Conservation (phyloP, 2,113 vertebrate genomes). For the Herpailurus yagouaroundi region DNA sequence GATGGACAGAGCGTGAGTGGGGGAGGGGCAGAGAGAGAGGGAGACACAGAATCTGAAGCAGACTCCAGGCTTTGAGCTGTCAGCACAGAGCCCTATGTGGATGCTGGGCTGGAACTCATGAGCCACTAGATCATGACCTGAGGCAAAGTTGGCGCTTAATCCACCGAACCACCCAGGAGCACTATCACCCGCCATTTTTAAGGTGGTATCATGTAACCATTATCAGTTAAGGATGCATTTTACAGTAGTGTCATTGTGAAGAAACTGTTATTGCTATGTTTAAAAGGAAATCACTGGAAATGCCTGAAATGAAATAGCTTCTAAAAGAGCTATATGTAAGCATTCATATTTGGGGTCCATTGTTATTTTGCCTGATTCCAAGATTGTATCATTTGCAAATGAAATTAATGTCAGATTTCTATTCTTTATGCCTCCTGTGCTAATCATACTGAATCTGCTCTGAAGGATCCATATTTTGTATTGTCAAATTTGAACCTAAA, state of each 20-base stretch:
- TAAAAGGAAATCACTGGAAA: background rate
- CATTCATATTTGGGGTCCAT: background rate
- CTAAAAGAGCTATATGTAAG: background rate
- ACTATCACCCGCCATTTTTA: background rate
- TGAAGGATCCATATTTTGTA: conserved; percentile 71
- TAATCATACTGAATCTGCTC: conserved; percentile 45
- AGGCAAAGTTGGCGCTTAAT: too few species aligned
- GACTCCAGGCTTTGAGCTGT: too few species aligned
- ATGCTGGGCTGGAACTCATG: too few species aligned
- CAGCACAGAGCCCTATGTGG: too few species aligned
- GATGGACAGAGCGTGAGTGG: too few species aligned
- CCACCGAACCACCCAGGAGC: too few species aligned
- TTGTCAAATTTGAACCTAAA: conserved; percentile 76
- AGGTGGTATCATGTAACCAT: background rate
- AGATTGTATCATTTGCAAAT: conserved; percentile 15
- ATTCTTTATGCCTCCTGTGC: background rate
- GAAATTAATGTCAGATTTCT: conserved; percentile 12
- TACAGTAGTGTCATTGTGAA: background rate
- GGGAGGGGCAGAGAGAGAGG: too few species aligned
- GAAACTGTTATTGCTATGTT: background rate
- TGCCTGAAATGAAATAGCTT: background rate
- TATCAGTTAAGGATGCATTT: background rate
- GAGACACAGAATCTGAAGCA: too few species aligned
- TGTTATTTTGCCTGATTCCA: background rate
- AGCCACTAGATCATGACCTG: too few species aligned